Evolutionary conservation across 2,888 invertebrate genomes (phyloP).

Genomic region (Agriotes lineatus): DNA sequence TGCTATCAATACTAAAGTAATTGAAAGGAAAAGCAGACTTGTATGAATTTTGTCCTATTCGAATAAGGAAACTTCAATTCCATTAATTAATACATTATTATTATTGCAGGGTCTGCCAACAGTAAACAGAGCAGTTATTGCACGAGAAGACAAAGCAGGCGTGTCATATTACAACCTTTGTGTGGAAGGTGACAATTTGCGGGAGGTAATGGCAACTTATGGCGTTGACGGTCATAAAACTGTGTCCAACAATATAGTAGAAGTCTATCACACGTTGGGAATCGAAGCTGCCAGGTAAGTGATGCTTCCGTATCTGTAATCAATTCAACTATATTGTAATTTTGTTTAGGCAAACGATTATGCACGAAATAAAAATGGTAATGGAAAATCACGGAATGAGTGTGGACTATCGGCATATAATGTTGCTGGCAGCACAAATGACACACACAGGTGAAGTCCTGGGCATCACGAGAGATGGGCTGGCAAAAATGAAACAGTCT

Average conservation of each 20-base stretch:
- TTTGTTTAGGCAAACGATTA: constrained; percentile 87
- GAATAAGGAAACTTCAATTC: no score
- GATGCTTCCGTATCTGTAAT: no score
- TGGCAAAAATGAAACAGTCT: constrained; percentile 99
- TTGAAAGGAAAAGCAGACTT: no score
- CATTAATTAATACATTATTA: no score
- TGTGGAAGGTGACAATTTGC: constrained; percentile 95
- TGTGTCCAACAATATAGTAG: constrained; percentile 93
- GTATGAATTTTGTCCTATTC: no score
- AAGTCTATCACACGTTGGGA: constrained; percentile 91
- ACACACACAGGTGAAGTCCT: constrained; percentile 97
- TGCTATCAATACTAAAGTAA: no score
- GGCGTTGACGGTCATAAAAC: constrained; percentile 90
- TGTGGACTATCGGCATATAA: constrained; percentile 96
- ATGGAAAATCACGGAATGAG: constrained; percentile 99
- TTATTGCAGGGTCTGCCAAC: constrained; percentile 78
- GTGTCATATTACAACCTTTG: constrained; percentile 85
- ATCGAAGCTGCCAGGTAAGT: constrained; percentile 90
- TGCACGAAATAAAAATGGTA: constrained; percentile 94
- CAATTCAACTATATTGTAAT: no score
- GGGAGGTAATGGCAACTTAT: constrained; percentile 92
- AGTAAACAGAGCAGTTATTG: constrained; percentile 92
- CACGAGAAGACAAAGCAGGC: constrained; percentile 78
- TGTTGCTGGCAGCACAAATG: constrained; percentile 98
- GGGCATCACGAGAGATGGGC: constrained; percentile 96